These are phyloP conservation scores for Nomada hirtipes DNA, from an alignment of 2,888 invertebrate genomes.

Conservation along the genomic window DNA sequence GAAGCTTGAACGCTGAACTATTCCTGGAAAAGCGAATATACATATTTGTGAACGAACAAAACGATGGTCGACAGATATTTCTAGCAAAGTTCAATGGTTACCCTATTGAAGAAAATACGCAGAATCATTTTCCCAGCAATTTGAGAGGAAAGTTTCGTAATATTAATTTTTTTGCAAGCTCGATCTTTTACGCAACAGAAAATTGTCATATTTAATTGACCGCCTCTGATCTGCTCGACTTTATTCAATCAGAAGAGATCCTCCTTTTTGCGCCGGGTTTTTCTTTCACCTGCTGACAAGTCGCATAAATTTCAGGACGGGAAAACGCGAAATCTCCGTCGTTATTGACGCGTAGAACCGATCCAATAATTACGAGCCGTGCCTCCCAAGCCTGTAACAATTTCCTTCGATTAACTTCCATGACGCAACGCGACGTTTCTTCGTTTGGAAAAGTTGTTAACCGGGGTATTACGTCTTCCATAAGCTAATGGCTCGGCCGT, in stretches of 20 bases:
- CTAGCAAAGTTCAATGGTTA: too few species aligned
- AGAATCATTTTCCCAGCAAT: too few species aligned
- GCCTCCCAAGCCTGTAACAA: conserved; percentile 4
- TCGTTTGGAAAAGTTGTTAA: conserved; percentile 15
- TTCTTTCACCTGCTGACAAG: background rate
- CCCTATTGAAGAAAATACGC: too few species aligned
- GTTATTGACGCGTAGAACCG: conserved; percentile 14
- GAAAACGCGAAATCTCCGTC: background rate
- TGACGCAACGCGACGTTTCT: conserved; percentile 12
- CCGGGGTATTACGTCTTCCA: conserved; percentile 8
- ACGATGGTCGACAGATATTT: too few species aligned
- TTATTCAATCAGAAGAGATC: background rate
- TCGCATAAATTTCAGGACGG: background rate
- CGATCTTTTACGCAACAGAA: too few species aligned
- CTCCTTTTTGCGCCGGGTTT: background rate
- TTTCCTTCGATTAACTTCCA: conserved; percentile 17
- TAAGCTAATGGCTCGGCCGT: conserved; percentile 9
- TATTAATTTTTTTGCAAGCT: too few species aligned
- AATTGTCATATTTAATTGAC: too few species aligned
- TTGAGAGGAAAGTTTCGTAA: too few species aligned
- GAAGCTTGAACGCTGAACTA: conserved; percentile 6
- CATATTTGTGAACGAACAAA: too few species aligned
- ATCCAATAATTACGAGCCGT: conserved; percentile 3
- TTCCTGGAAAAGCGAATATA: background rate
- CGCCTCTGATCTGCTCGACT: too few species aligned